A percentile compares a stretch with the other conserved stretches of the same genome.
Conservation (phyloP, 2,113 vertebrate species). For the Elanus axillaris region DNA sequence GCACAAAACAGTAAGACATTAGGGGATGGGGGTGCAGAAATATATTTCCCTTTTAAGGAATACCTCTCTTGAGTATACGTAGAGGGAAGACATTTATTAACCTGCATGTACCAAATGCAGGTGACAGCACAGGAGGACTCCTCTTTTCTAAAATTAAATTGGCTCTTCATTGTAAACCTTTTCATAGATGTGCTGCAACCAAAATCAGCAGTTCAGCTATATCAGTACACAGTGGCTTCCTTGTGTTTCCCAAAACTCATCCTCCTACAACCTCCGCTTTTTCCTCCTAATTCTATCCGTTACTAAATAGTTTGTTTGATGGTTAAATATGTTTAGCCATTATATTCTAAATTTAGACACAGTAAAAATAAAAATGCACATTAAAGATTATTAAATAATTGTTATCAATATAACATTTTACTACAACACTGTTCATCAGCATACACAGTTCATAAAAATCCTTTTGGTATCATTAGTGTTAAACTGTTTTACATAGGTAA, state of each 20-base stretch:
- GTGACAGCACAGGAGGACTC: background rate
- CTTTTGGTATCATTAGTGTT: background rate
- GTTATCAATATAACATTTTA: background rate
- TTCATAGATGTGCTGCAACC: background rate
- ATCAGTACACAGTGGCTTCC: background rate
- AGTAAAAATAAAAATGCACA: background rate
- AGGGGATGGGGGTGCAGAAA: background rate
- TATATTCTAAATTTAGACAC: background rate
- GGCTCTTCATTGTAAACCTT: background rate
- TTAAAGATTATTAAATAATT: background rate
- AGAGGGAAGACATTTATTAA: background rate
- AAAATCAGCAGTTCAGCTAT: background rate
- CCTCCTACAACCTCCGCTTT: background rate
- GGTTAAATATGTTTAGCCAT: background rate
- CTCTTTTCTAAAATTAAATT: background rate
- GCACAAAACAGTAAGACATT: background rate
- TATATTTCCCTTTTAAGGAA: background rate
- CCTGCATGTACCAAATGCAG: background rate
- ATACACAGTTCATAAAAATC: background rate
- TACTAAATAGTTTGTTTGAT: background rate
- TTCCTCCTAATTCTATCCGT: background rate
- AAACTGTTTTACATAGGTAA: background rate
- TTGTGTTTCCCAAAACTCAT: background rate
- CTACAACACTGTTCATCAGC: background rate
- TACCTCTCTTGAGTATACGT: background rate